These are phyloP conservation scores for Apoda limacodes DNA, from an alignment of 2,888 invertebrate species.

Conservation along the genomic window DNA sequence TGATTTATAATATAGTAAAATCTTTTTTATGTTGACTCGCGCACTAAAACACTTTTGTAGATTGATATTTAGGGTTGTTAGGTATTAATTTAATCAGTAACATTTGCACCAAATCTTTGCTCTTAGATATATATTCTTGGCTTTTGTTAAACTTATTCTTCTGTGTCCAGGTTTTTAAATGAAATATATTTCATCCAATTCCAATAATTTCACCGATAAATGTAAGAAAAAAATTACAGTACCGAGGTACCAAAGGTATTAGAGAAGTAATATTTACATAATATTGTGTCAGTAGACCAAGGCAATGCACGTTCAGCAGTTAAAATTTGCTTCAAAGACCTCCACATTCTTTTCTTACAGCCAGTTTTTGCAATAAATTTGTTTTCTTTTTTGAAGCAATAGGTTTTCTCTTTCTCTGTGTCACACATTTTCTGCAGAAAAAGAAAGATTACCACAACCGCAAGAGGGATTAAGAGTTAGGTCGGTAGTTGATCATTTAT, in stretches of 20 bases:
- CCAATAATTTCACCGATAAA: background rate
- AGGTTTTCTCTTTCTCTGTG: conserved; percentile 41
- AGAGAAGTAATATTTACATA: conserved; percentile 73
- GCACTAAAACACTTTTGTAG: too few species aligned
- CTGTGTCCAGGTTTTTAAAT: too few species aligned
- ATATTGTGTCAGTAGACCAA: conserved; percentile 81
- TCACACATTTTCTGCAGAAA: conserved; percentile 34
- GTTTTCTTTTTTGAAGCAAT: conserved; percentile 55
- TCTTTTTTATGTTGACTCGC: too few species aligned
- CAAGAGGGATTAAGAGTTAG: too few species aligned
- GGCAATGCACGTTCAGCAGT: conserved; percentile 82
- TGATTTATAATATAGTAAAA: too few species aligned
- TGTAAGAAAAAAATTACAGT: background rate
- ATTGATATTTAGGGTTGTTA: too few species aligned
- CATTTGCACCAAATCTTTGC: too few species aligned
- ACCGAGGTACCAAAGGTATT: background rate
- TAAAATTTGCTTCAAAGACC: conserved; percentile 89
- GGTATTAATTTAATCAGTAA: too few species aligned
- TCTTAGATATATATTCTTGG: too few species aligned
- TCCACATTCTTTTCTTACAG: conserved; percentile 86
- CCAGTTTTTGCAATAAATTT: conserved; percentile 69
- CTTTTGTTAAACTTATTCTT: too few species aligned
- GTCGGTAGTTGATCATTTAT: too few species aligned
- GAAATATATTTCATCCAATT: background rate
- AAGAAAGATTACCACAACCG: too few species aligned